Base-by-base conservation (phyloP, 2,888 invertebrate species). In the Mesodorylaimus sp. region DNA sequence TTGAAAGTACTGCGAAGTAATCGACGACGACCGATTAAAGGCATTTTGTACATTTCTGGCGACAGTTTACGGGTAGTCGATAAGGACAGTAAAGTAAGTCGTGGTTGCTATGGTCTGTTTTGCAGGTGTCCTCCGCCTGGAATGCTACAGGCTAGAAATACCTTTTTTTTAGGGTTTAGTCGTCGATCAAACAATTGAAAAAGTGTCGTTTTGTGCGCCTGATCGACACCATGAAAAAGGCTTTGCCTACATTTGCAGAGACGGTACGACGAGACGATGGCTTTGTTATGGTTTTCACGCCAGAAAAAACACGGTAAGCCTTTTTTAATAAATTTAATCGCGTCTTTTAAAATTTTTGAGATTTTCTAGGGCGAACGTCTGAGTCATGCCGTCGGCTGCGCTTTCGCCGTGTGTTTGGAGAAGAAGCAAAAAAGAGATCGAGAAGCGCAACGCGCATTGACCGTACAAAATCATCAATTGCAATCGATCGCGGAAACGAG, bases 261-360 rank as follows among this genome's bases (percentile, higher is more conserved):
- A 97, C 69, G 97, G 95, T 52, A 91, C 95, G 16, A 93, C 95
- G 0, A 77, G 93, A 3, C 78, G 97, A 21, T 99, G 97, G 97
- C 93, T 99, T 91, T 97, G 97, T 67, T 97, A 99, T 72, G 97
- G 95, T 37, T 99, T 99, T 70, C 75, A 91, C 57, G 91, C 97
- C 47, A 76, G 83, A 48, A 83, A 89, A 66, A 93, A 95, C 71
- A 82, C 87, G 59, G 79, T 79, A 67, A 73, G 73, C 62, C 54
- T 32, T 32, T 32, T 42, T 42, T 23, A 13, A 42, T 42, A 19
- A 13, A 7, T 42, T 42, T 23, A 10, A 7, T 13, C 16, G 10
- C 16, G 10, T 42, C 21, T 42, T 10, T 13, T 19, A 23, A 7
- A 42, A 13, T 42, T 42, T 42, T 23, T 23, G n/a, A 13, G n/a